Evolutionary conservation across 2,113 vertebrate genomes (phyloP).

Genomic region (Ivindomyrus marchei): DNA sequence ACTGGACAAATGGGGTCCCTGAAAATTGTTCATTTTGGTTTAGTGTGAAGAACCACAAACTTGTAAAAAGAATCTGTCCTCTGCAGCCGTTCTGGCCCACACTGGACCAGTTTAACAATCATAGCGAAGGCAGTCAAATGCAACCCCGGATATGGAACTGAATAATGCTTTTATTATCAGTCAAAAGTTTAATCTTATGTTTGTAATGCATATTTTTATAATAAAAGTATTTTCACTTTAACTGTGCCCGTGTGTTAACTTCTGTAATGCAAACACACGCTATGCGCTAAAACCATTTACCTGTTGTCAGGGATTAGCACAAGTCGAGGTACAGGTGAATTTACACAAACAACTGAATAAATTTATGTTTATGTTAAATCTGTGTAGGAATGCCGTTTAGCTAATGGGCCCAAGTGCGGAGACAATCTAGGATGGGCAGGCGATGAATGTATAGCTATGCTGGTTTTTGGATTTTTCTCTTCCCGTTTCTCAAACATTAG

Average conservation of each 20-base stretch:
- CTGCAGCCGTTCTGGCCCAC: not conserved
- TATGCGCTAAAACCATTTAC: not conserved
- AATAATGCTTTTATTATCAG: not conserved
- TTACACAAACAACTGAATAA: not conserved
- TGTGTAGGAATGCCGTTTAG: not conserved
- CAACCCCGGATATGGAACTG: not conserved
- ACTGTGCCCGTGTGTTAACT: not conserved
- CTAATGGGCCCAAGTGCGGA: not conserved
- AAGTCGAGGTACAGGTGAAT: not conserved
- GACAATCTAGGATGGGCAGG: not conserved
- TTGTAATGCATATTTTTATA: not conserved
- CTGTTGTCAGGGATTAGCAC: not conserved
- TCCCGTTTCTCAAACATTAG: conserved; percentile 49
- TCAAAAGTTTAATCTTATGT: not conserved
- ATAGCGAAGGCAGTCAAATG: not conserved
- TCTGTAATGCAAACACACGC: not conserved
- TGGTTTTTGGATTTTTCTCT: not conserved
- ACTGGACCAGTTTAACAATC: not conserved
- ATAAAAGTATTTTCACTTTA: not conserved
- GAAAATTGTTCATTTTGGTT: conserved; percentile 74
- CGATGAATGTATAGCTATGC: not conserved
- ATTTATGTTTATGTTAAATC: not conserved
- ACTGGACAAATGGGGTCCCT: conserved; percentile 48
- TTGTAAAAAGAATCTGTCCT: not conserved
- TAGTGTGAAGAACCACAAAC: conserved; percentile 57